Evolutionary conservation across 2,888 invertebrate species (phyloP), one percentile per base, ranked within the genome.

Genomic region (Plusia festucae): DNA sequence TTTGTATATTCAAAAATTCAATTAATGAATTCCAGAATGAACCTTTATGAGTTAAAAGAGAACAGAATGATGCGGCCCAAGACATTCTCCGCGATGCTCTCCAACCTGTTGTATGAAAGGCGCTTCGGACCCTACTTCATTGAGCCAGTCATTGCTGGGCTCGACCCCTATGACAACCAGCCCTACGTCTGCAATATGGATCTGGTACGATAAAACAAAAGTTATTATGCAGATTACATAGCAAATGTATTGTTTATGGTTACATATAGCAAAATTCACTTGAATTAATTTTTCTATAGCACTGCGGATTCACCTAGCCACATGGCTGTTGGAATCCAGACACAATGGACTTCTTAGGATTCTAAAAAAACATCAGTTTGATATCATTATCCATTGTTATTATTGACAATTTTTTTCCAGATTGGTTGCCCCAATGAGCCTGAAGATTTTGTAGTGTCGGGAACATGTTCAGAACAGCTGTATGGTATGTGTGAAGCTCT

Each of bases 41-140:
- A 99, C 90, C 95, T 99, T 61, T 99, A 99, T 88, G 99, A 99
- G 91, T 95, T 99, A 58, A 97, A 98, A 88, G 99, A 99, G 92
- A 99, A 98, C 88, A 96, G 99, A 80, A 95, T 96, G 82, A 99
- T 99, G 95, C 96, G 97, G 68, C 99, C 99, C 0, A 97, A 98
- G 90, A 98, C 98, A 40, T 98, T 99, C 89, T 96, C 98, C 4
- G 97, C 98, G 0, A 98, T 99, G 98, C 96, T 99, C 1, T 99
- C 99, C 0, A 99, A 99, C 93, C 96, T 99, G 85, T 93, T 99
- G 57, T 99, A 99, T 83, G 99, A 99, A 90, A 97, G 97, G 88
- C 97, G 99, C 73, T 99, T 99, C 91, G 99, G 99, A 0, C 99
- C 99, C 0, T 99, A 99, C 91, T 99, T 99, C 93, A 97, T 99